Evolutionary conservation across 2,888 invertebrate genomes (phyloP), one percentile per base, ranked within the genome.

Genomic region (Eupithecia inturbata): DNA sequence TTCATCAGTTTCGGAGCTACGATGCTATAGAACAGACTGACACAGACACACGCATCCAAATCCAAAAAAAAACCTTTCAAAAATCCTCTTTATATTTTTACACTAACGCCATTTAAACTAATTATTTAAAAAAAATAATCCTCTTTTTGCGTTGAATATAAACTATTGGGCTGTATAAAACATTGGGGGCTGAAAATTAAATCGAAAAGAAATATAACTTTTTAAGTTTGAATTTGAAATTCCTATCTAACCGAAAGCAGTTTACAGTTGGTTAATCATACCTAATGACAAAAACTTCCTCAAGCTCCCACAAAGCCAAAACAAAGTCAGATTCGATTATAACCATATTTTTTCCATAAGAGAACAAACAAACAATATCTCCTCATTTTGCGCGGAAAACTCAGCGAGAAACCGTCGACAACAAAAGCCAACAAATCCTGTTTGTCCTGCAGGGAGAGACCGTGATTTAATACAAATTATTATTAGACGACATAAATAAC

Each of bases 401-500:
- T 80, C 80, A 79, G 83, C 84, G 79, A 81, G 82, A 82, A 84
- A 84, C 81, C 82, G 86, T 83, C 84, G 88, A 91, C 92, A 92
- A 93, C 93, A 93, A 94, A 92, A 92, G 93, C 90, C 87, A 89
- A 91, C 93, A 93, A 93, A 93, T 93, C 92, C 93, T 89, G 91
- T 91, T 92, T 92, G 92, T 92, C 91, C 91, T 86, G 89, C 87
- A 89, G 90, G 90, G 89, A 90, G 89, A 91, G 88, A 84, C 85
- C 88, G 93, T 93, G 94, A 94, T 94, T 94, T 94, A 94, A 94
- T 94, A 94, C 94, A 94, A 94, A 94, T 94, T 94, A 94, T 94
- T 94, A 94, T 94, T 94, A 93, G 92, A 92, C 87, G 87, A 93
- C 93, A 94, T 94, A 94, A 94, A 94, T 94, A 94, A 94, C 93